A percentile compares a stretch with the other conserved stretches of the same genome.
phyloP scores from a whole-genome alignment of 2,113 vertebrate genomes.

The Brevimyrus niger region DNA sequence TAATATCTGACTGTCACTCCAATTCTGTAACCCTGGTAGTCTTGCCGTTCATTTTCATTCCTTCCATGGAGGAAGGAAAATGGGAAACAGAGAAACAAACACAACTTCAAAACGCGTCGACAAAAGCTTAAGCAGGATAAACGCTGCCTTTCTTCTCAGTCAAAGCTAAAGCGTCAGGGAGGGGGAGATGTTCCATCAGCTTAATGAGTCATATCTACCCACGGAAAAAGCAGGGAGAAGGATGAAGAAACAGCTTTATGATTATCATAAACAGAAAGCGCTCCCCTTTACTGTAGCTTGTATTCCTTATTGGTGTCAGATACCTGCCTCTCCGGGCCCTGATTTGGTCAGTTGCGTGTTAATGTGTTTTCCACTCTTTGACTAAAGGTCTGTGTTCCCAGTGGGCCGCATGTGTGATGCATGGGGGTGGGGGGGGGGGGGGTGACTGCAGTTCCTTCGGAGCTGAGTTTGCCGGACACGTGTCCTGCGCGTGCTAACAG shows the following conservation, averaged over 20 bases:
- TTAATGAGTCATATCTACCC: conserved; percentile 32
- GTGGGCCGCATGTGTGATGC: neutral
- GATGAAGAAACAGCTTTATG: neutral
- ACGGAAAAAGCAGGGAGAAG: neutral
- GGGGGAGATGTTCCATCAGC: conserved; percentile 22
- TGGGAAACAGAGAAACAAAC: conserved; percentile 13
- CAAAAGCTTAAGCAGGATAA: conserved; percentile 31
- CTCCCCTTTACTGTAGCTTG: neutral
- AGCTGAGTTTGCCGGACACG: neutral
- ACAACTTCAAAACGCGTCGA: conserved; percentile 16
- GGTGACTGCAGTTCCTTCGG: neutral
- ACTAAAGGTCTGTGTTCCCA: neutral
- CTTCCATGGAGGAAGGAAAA: neutral
- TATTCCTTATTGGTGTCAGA: neutral
- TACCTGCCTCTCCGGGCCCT: neutral
- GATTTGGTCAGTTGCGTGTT: neutral
- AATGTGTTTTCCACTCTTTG: neutral
- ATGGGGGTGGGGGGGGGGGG: neutral
- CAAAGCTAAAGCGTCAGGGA: conserved; percentile 23
- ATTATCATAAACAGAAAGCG: neutral
- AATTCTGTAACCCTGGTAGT: neutral
- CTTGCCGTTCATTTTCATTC: neutral
- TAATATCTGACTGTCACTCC: neutral
- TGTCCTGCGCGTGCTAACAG: conserved; percentile 33
- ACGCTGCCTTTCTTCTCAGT: conserved; percentile 13